These are phyloP conservation scores for Mesorhabditis spiculigera DNA, from an alignment of 2,888 invertebrate genomes.

Conservation along the genomic window DNA sequence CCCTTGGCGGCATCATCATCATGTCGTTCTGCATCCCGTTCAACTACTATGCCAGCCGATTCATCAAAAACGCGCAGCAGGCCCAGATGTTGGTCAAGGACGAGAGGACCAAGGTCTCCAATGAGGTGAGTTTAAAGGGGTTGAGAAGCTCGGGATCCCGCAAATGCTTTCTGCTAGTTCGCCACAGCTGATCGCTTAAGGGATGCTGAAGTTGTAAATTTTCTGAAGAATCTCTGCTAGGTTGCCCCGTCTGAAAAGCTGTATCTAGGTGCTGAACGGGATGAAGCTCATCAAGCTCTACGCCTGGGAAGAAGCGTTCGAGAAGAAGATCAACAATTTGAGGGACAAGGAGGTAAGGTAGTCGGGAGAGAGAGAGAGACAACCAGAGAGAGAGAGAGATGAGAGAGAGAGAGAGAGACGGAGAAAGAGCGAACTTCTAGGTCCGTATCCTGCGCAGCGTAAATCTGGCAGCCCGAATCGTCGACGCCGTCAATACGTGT, in stretches of 20 bases:
- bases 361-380: neutral
- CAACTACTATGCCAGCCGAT: constrained; percentile 35
- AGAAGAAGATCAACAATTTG: constrained; percentile 25
- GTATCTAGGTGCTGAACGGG: constrained; percentile 33
- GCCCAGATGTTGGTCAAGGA: constrained; percentile 37
- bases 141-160: neutral
- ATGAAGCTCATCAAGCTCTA: constrained; percentile 35
- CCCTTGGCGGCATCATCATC: constrained; percentile 43
- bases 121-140: constrained; percentile 18
- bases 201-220: neutral
- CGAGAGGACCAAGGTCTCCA: constrained; percentile 33
- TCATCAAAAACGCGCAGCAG: constrained; percentile 61
- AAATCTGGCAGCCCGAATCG: constrained; percentile 15
- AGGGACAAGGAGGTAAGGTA: constrained; percentile 8
- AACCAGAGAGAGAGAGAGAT: neutral
- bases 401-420: neutral
- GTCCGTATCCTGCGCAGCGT: constrained; percentile 22
- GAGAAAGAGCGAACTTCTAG: constrained; percentile 21
- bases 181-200: neutral
- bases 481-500: constrained; percentile 26
- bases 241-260: too few species aligned
- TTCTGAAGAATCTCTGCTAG: too few species aligned
- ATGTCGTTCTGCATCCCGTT: constrained; percentile 43
- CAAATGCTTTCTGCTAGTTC: neutral
- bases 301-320: constrained; percentile 38